Base-by-base conservation (phyloP, 1,140 invertebrate genomes). In the Oscheius sp. region DNA sequence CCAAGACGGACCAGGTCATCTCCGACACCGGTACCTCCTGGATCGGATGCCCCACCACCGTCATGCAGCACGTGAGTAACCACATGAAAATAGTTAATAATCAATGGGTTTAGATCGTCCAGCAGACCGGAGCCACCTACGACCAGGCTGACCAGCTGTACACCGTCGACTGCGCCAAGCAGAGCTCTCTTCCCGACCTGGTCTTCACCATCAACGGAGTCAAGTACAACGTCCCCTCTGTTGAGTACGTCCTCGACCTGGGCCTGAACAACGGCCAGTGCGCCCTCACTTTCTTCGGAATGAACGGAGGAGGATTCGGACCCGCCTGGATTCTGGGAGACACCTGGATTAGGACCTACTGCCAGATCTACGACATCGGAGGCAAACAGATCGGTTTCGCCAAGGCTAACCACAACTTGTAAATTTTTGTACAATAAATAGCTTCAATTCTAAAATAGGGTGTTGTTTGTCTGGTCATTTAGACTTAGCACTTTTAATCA, bases 271-370 rank as follows among this genome's bases (percentile, higher is more conserved):
- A 59, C 55, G 36, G 36, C 28, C 49, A 55, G 62, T 77, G 76
- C 46, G 73, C 45, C 31, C 32, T 78, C 7, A 70, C 73, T 28
- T 23, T 70, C 35, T 75, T 75, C 61, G 42, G 55, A 7, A 63
- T 71, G 62, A 38, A 52, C 34, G 62, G 31, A 31, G 76, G 67
- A 23, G 77, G 75, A 63, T 77, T 69, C 52, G 69, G 67, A 55
- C 65, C 70, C n/a, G 34, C 71, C 29, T 75, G 74, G 74, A 75
- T 71, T 31, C 55, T 80, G 28, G 79, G 79, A 29, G 79, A 80
- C 67, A 75, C 79, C 32, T 80, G 79, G 64, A 80, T 80, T 58
- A 75, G 79, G 28, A 55, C 71, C 64, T 80, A 79, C 67, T 80
- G 79, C 68, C 74, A 79, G 45, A 61, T 77, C 75, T 77, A 77